Conservation (phyloP, 2,888 invertebrate species). For the Lepidocyrtinus sp. region DNA sequence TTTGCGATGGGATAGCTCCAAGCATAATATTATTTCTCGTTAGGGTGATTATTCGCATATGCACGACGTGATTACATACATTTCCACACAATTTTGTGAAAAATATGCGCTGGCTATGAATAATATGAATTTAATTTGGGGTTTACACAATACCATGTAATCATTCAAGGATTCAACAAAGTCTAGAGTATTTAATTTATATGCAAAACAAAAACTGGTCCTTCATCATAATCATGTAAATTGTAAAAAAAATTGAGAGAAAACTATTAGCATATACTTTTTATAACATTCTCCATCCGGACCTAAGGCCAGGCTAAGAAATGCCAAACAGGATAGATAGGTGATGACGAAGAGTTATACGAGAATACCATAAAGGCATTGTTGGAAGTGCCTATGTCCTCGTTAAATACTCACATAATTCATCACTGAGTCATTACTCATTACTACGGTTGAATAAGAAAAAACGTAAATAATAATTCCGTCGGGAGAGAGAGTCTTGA, state of each 20-base stretch:
- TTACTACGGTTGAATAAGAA: slow-evolving; percentile 15
- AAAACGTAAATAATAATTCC: slow-evolving; percentile 29
- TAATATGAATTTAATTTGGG: background rate
- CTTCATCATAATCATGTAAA: slow-evolving; percentile 63
- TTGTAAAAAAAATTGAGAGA: slow-evolving; percentile 57
- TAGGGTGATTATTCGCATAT: background rate
- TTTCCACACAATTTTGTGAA: no score
- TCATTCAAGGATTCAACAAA: no score
- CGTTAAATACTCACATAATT: background rate
- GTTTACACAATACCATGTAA: slow-evolving; percentile 33
- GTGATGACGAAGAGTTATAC: slow-evolving; percentile 32
- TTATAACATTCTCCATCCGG: no score
- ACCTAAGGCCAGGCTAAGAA: no score
- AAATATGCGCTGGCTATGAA: no score
- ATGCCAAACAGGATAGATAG: slow-evolving; percentile 18
- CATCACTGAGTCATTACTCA: background rate
- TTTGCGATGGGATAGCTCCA: background rate
- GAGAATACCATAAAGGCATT: no score
- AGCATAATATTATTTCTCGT: slow-evolving; percentile 2
- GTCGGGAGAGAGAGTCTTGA: no score
- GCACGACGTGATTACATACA: background rate
- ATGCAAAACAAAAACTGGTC: no score
- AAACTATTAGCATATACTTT: slow-evolving; percentile 58
- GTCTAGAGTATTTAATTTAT: no score
- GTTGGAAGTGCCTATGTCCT: no score